Evolutionary conservation across 2,113 vertebrate genomes (phyloP), one percentile per base, ranked within the genome.

Genomic region (Festucalex cinctus): DNA sequence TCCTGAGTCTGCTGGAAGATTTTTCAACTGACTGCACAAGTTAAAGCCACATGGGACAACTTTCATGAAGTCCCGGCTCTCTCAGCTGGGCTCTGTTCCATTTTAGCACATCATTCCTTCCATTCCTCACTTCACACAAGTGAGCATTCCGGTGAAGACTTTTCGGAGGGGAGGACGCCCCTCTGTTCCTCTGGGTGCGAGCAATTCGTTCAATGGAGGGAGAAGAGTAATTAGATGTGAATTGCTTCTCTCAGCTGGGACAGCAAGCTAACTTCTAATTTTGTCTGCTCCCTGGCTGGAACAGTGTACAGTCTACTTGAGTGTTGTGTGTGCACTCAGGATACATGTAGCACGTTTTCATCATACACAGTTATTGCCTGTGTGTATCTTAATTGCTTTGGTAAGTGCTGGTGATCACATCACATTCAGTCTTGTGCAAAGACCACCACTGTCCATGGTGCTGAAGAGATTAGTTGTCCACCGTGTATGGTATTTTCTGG

Each of bases 41-140:
- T 64, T 64, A 28, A 68, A 78, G 71, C 68, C 83, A 74, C 83
- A 49, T 65, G 83, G 74, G 85, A 79, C 69, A 20, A 57, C 78
- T 79, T 84, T 81, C 76, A 78, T 73, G 48, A 80, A 82, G 73
- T 66, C 68, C 60, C 17, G 36, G 67, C 73, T 80, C 75, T 74
- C 70, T 76, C 73, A 41, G 70, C 80, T 68, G 69, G 73, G 85
- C 71, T 64, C 66, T 70, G 75, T 70, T 81, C 80, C 73, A 81
- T 82, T 83, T 82, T 73, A 70, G 58, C 75, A 70, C 73, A 80
- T 73, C 72, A 65, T 80, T 75, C 63, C 69, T 64, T 76, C 63
- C 48, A 2, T 68, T 64, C 54, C 70, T 63, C 60, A 76, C 70
- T 65, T 53, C 61, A 66, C 69, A 69, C 78, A 73, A 85, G 79